Evolutionary conservation across 2,113 vertebrate species (phyloP).

Genomic region (human): GRCh38 chr7:108137501-108138000

Average conservation of each 20-base stretch:
- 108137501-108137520: neutral
- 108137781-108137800: neutral
- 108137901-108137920: neutral
- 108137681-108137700: neutral
- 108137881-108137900: neutral
- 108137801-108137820: neutral
- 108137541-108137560: neutral
- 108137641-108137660: neutral
- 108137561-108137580: neutral
- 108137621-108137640: neutral
- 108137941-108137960: neutral
- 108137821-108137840: neutral
- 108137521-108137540: neutral
- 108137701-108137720: neutral
- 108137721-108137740: neutral
- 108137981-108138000: neutral
- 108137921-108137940: neutral
- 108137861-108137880: neutral
- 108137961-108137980: neutral
- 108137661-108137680: neutral
- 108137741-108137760: neutral
- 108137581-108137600: neutral
- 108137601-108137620: neutral
- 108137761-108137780: neutral
- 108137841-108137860: neutral